Evolutionary conservation across 2,113 vertebrate species (phyloP).

Genomic region (Pan troglodytes): NHGRI_mPanTro3-v2.1_pri NC_072417.2:20000501-20001000

Average conservation of each 20-base stretch:
- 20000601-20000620: not conserved
- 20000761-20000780: not conserved
- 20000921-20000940: not conserved
- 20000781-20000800: not conserved
- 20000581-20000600: not conserved
- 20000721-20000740: not conserved
- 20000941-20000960: not conserved
- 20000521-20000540: not conserved
- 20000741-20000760: not conserved
- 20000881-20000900: not conserved
- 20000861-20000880: not conserved
- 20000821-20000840: not conserved
- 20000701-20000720: not conserved
- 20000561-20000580: not conserved
- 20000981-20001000: not conserved
- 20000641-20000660: not conserved
- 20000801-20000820: not conserved
- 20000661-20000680: not conserved
- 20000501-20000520: not conserved
- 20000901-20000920: not conserved
- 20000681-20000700: not conserved
- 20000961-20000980: not conserved
- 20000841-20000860: not conserved
- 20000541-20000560: constrained; percentile 26
- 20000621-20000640: not conserved